Evolutionary conservation across 37 sponge, comb jelly and placozoan genomes (phyloP).

Genomic region (Spongilla lacustris): DNA sequence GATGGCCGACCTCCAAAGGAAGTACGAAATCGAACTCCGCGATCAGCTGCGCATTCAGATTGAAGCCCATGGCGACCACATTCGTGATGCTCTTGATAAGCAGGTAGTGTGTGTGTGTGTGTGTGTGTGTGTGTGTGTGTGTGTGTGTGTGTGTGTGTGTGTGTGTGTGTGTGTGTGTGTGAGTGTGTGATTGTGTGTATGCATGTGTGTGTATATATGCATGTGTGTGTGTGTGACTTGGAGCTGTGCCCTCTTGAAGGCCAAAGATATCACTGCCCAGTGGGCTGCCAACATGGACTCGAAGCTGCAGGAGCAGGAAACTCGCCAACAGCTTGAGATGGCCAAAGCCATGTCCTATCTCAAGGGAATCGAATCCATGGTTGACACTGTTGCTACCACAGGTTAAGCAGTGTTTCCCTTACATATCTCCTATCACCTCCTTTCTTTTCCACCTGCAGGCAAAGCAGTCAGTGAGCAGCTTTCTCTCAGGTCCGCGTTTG

Average conservation of each 20-base stretch:
- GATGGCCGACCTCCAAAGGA: conserved; percentile 16
- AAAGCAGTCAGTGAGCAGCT: conserved; percentile 51
- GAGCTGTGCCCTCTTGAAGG: conserved; percentile 5
- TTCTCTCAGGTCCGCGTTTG: conserved; percentile 61
- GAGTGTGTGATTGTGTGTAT: conserved; percentile 24
- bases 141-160: conserved; percentile 3
- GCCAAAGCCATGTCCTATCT: conserved; percentile 48
- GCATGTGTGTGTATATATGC: conserved; percentile 2
- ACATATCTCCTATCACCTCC: neutral
- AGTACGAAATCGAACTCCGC: conserved; percentile 41
- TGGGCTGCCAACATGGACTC: conserved; percentile 27
- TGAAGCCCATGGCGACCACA: conserved; percentile 39
- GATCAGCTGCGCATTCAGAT: conserved; percentile 65
- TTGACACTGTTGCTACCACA: conserved; percentile 61
- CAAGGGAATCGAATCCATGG: conserved; percentile 69
- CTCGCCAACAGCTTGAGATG: conserved; percentile 56
- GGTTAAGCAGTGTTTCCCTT: neutral
- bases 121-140: conserved; percentile 12
- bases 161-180: conserved; percentile 7
- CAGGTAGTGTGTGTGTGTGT: conserved; percentile 32
- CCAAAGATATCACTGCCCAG: conserved; percentile 32
- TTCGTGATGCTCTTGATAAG: conserved; percentile 22
- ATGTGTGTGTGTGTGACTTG: neutral
- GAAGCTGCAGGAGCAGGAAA: conserved; percentile 33
- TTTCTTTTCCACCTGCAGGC: conserved; percentile 15